A percentile compares a stretch with the other conserved stretches of the same genome.
Conservation (phyloP, 2,888 invertebrate genomes). For the Oxytorus armatus region DNA sequence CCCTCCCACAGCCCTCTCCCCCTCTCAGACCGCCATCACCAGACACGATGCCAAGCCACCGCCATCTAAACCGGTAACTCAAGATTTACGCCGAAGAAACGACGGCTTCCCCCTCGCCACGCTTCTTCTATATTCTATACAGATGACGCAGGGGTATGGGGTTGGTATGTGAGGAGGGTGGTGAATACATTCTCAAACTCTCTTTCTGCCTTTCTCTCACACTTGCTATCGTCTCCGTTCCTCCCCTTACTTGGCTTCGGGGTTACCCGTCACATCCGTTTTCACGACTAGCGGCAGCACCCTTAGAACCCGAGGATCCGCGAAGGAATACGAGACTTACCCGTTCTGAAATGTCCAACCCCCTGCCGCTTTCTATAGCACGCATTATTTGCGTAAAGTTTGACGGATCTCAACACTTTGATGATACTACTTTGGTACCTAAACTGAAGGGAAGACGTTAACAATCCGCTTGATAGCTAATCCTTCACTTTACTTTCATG, state of each 20-base stretch:
- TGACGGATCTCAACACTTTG: constrained; percentile 47
- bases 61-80: constrained; percentile 82
- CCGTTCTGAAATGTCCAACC: constrained; percentile 29
- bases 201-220: constrained; percentile 42
- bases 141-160: constrained; percentile 53
- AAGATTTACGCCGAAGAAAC: constrained; percentile 82
- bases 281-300: constrained; percentile 40
- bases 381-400: constrained; percentile 40
- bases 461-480: not conserved
- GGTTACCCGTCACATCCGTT: constrained; percentile 59
- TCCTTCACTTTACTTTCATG: not conserved
- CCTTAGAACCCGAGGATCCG: constrained; percentile 58
- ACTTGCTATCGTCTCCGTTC: not conserved
- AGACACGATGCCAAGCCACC: constrained; percentile 59
- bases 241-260: constrained; percentile 44
- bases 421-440: constrained; percentile 28
- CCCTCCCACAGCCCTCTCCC: constrained; percentile 1
- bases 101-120: constrained; percentile 48
- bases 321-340: constrained; percentile 55
- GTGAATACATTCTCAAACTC: constrained; percentile 53
- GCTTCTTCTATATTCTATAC: constrained; percentile 42
- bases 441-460: not conserved
- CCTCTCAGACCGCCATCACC: constrained; percentile 46
- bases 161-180: constrained; percentile 21
- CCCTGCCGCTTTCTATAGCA: not conserved